phyloP scores from a whole-genome alignment of 1,140 invertebrate genomes.

The Matsumurasca onukii region DNA sequence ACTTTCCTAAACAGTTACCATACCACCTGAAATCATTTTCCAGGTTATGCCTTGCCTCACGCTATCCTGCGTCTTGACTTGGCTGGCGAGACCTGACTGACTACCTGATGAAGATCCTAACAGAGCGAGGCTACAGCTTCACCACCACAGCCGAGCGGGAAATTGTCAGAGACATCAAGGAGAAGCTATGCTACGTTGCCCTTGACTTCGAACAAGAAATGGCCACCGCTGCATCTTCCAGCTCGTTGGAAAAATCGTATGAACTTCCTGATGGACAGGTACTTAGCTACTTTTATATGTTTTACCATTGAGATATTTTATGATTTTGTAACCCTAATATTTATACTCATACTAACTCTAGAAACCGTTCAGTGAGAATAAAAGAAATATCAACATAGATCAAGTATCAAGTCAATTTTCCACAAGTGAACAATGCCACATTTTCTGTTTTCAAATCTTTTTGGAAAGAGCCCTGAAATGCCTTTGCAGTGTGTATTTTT shows the following conservation, averaged over 20 bases:
- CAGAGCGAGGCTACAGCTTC: constrained; percentile 81
- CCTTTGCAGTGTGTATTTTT: too few species aligned
- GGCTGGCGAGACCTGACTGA: constrained; percentile 88
- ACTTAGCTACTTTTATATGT: constrained; percentile 43
- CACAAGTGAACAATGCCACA: neutral
- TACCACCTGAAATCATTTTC: too few species aligned
- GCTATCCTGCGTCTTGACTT: constrained; percentile 88
- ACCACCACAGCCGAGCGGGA: constrained; percentile 83
- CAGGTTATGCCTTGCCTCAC: constrained; percentile 62
- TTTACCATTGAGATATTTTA: too few species aligned
- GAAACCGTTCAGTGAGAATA: neutral
- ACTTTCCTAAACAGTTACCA: too few species aligned
- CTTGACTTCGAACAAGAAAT: constrained; percentile 95
- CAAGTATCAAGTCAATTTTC: neutral
- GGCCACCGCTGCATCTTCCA: constrained; percentile 85
- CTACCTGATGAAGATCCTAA: constrained; percentile 86
- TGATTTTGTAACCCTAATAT: neutral
- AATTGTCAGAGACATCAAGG: constrained; percentile 93
- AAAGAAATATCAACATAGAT: neutral
- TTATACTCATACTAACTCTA: neutral
- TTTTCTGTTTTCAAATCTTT: neutral
- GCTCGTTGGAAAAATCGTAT: constrained; percentile 83
- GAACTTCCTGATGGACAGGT: constrained; percentile 88
- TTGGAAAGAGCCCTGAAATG: too few species aligned
- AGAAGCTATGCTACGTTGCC: constrained; percentile 90